A percentile compares a stretch with the other conserved stretches of the same genome.
phyloP scores from a whole-genome alignment of 1,140 invertebrate genomes.

The Neuroterus valhalla region DNA sequence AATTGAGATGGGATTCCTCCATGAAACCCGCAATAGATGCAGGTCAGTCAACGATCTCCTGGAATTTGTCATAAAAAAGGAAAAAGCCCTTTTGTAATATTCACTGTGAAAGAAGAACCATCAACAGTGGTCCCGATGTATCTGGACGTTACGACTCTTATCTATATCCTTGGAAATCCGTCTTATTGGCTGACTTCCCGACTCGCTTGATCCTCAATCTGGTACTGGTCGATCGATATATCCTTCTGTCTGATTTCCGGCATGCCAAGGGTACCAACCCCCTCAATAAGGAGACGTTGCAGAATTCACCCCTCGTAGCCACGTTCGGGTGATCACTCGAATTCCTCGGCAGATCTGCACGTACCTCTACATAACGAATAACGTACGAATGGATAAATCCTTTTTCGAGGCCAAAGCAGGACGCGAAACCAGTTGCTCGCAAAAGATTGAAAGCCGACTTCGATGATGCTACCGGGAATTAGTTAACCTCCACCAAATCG shows the following conservation, averaged over 20 bases:
- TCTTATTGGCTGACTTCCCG: conserved; percentile 40
- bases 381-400: conserved; percentile 18
- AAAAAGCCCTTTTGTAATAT: neutral
- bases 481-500: conserved; percentile 25
- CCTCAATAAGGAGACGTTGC: neutral
- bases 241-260: conserved; percentile 13
- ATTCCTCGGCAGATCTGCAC: conserved; percentile 4
- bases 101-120: neutral
- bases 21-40: conserved; percentile 11
- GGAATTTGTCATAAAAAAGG: conserved; percentile 20
- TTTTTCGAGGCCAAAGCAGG: neutral
- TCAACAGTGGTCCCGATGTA: conserved; percentile 3
- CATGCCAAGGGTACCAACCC: conserved; percentile 10
- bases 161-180: neutral
- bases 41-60: conserved; percentile 15
- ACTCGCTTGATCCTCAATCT: conserved; percentile 24
- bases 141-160: neutral
- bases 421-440: conserved; percentile 20
- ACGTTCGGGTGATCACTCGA: neutral
- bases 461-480: conserved; percentile 7
- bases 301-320: conserved; percentile 6
- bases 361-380: neutral
- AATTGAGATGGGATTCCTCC: conserved; percentile 10
- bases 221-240: neutral
- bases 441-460: conserved; percentile 16